Evolutionary conservation across 1,140 invertebrate genomes (phyloP).

Genomic region (Parapsyche elsis): DNA sequence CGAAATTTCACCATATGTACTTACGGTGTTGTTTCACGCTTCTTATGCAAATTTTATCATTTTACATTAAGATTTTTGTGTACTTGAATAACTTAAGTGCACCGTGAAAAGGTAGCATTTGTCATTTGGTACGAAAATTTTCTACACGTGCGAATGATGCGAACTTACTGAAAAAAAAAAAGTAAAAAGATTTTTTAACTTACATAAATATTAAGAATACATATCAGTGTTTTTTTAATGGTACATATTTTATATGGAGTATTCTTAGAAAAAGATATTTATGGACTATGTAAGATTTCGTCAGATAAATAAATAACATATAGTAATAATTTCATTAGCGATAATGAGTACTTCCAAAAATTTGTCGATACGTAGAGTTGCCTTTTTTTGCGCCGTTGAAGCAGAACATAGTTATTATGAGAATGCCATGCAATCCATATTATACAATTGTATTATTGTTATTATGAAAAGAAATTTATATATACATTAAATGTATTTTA

Average conservation of each 20-base stretch:
- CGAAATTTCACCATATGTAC: conserved; percentile 7
- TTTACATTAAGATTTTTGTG: conserved; percentile 30
- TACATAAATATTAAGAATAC: conserved; percentile 22
- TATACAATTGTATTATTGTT: conserved; percentile 11
- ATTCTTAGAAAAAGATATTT: conserved; percentile 20
- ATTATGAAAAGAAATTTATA: conserved; percentile 1
- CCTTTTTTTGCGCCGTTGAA: conserved; percentile 11
- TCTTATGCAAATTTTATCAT: conserved; percentile 24
- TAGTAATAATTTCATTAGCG: conserved; percentile 28
- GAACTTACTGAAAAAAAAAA: neutral
- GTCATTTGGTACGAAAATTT: conserved; percentile 15
- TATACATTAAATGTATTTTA: neutral
- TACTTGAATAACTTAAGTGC: conserved; percentile 21
- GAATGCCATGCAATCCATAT: conserved; percentile 18
- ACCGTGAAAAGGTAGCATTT: conserved; percentile 26
- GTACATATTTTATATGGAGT: conserved; percentile 11
- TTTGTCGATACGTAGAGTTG: conserved; percentile 29
- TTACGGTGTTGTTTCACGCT: neutral
- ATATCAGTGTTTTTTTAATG: conserved; percentile 29
- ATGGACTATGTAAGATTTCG: conserved; percentile 1
- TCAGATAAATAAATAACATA: conserved; percentile 11
- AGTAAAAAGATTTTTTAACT: no score
- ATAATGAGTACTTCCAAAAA: conserved; percentile 32
- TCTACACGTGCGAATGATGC: conserved; percentile 1
- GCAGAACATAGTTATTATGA: conserved; percentile 24